These are phyloP conservation scores for Acrocephalus scirpaceus DNA, from an alignment of 2,797 vertebrate genomes.

Conservation along the genomic window DNA sequence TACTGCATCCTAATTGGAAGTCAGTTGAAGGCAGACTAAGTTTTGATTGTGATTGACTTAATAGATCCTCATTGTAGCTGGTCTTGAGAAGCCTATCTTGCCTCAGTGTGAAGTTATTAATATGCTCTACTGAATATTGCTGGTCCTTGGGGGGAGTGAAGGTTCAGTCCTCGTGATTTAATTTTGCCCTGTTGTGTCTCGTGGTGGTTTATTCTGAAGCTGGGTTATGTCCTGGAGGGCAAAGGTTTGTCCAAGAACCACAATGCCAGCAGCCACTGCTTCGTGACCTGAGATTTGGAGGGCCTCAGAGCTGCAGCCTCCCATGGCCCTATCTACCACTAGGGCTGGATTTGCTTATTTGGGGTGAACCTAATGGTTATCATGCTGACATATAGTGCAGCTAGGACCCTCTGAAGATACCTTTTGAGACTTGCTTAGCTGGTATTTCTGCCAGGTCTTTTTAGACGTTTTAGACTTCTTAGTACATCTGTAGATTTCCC, in stretches of 20 bases:
- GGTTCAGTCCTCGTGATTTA: neutral
- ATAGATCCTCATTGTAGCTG: neutral
- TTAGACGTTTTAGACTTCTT: neutral
- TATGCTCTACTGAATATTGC: neutral
- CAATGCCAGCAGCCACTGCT: neutral
- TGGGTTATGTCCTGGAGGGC: neutral
- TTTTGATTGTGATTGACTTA: constrained; percentile 46
- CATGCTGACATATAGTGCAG: neutral
- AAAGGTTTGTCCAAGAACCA: neutral
- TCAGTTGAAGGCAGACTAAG: constrained; percentile 15
- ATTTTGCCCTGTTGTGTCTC: neutral
- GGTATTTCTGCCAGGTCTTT: neutral
- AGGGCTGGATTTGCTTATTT: neutral
- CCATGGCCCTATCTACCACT: rapidly evolving
- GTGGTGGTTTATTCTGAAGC: neutral
- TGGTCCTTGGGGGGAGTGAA: neutral
- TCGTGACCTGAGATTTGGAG: neutral
- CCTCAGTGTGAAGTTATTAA: neutral
- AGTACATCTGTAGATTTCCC: neutral
- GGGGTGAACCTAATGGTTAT: neutral
- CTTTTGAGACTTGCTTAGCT: neutral
- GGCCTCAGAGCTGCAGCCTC: neutral
- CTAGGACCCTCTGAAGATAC: neutral
- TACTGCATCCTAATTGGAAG: constrained; percentile 48
- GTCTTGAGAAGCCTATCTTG: neutral